phyloP scores from a whole-genome alignment of 92 coral and sea anemone genomes.

The Zoanthus sociatus region DNA sequence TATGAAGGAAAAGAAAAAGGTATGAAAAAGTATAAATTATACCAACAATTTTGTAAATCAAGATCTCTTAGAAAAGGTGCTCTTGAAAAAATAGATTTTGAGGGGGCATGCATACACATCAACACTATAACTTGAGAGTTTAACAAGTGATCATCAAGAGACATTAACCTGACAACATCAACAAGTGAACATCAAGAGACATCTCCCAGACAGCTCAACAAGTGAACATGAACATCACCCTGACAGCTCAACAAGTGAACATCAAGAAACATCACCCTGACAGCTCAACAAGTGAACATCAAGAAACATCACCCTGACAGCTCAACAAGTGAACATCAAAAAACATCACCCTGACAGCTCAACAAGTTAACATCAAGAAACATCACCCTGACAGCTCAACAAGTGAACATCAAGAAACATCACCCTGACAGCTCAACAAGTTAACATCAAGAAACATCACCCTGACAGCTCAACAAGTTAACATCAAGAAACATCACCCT shows the following conservation, averaged over 20 bases:
- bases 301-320: not conserved
- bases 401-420: not conserved
- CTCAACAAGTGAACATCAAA: no score
- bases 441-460: no score
- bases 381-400: not conserved
- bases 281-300: not conserved
- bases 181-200: not conserved
- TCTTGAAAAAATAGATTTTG: no score
- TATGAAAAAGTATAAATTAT: no score
- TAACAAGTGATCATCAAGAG: no score
- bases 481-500: no score
- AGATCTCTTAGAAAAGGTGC: no score
- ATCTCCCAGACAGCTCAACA: not conserved
- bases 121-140: no score
- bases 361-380: not conserved
- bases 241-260: not conserved
- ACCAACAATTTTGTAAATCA: not conserved
- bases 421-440: no score
- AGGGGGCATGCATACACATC: no score
- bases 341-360: no score
- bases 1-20: no score
- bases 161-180: not conserved
- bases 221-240: not conserved
- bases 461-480: not conserved
- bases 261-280: not conserved